Base-by-base conservation (phyloP, 2,888 invertebrate species). In the Aspidiotus rigidus region DNA sequence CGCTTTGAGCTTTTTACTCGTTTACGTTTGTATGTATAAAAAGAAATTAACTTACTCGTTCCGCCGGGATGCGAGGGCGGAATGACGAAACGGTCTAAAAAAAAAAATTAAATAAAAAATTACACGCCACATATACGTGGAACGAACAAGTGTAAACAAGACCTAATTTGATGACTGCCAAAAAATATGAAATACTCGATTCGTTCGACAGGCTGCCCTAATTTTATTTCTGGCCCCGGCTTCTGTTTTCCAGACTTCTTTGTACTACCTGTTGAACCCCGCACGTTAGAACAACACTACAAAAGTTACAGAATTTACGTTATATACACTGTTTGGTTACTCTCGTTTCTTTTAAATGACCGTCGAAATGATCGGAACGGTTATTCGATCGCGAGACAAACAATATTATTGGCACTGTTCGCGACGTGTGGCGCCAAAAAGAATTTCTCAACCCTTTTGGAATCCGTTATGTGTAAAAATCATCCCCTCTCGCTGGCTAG, bases 121-220 rank as follows among this genome's bases (percentile, higher is more conserved):
- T 49, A 49, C n/a, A 49, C 11, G n/a, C n/a, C 49, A 49, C 49
- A n/a, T 49, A 28, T 28, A 28, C 28, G 28, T 28, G 28, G 28
- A 28, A 28, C 28, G 28, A 28, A 28, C 28, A 28, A 13, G 49
- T 49, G n/a, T 49, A 49, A 49, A 49, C 49, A 49, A 49, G 49
- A 49, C 49, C 49, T 49, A 49, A 49, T 49, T 49, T 13, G 11
- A 49, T 49, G 11, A n/a, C 49, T 49, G 49, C 49, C 49, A 49
- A n/a, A 49, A 49, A 49, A 49, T 28, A 28, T 28, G 28, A 28
- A 28, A 11, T 49, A 11, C n/a, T 49, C 49, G n/a, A 49, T 49
- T 49, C 49, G 49, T 49, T 49, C n/a, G 11, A 49, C 49, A 49
- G 11, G 49, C 49, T 49, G 49, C 49, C n/a, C 49, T 49, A 49